Evolutionary conservation across 2,113 vertebrate species (phyloP), one percentile per base, ranked within the genome.

Genomic region (Psilopogon haemacephalus): DNA sequence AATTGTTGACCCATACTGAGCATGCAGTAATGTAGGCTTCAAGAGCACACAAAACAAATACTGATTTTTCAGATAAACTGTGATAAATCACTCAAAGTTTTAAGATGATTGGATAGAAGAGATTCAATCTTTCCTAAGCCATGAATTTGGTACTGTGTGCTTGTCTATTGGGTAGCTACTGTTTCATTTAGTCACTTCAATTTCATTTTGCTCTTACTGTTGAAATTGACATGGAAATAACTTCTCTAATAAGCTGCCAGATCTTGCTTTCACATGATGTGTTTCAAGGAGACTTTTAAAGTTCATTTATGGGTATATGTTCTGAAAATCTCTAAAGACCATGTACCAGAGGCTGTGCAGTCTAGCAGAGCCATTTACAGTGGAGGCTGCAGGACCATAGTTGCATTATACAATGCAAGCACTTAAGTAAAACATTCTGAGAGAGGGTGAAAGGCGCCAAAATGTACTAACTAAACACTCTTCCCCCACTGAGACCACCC

Each of bases 291-390:
- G 63, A 52, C 19, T 60, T 75, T 10, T 37, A 27, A 72, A 62
- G 30, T 62, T 80, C 52, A 60, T 7, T 38, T 37, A 72, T 1
- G 7, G 14, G 18, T 7, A 55, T 3, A 12, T 15, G 15, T n/a
- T 50, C 70, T 52, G 65, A 76, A 94, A 80, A 73, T 69, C 38
- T 76, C 50, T n/a, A n/a, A 40, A 58, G 35, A 48, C 7, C 2
- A 1, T 30, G 8, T 50, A 58, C 15, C 6, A 54, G 40, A 27
- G 27, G 20, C n/a, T 0, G 0, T 35, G 54, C 46, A 26, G n/a
- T 84, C 50, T 72, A 35, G n/a, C 4, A 3, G n/a, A 88, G 37
- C 15, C 4, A 1, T 37, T 73, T 56, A 62, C 27, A 63, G 28
- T 24, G 46, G 48, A 70, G 19, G 27, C 27, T n/a, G 18, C n/a